Base-by-base conservation (phyloP, 2,888 invertebrate species). In the Apocheima hispidaria region DNA sequence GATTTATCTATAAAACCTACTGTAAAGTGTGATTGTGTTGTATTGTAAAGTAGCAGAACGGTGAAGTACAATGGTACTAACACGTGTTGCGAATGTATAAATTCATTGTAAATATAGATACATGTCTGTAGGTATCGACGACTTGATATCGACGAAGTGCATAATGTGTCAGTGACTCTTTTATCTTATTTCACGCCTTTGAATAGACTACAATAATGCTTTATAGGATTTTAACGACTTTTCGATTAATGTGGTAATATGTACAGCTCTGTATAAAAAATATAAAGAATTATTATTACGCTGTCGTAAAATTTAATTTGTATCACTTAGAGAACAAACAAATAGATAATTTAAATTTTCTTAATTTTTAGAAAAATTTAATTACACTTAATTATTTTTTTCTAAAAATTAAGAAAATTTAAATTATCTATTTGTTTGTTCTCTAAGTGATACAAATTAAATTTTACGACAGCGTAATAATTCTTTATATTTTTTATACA, bases 181-280 rank as follows among this genome's bases (percentile, higher is more conserved):
- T 84, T 84, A 84, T 83, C 85, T 73, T 65, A 66, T 55, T 60
- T 61, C 74, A 74, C 71, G 78, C 77, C 79, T 77, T 78, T 73
- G 69, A 73, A 73, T 71, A 74, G 70, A 65, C 62, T 60, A 68
- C 65, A 60, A 55, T 44, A 51, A 48, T 57, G 62, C 51, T 51
- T 51, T 63, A 67, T 69, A 69, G 61, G 71, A 54, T 54, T 63
- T 63, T 46, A 49, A 55, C 38, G 58, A 54, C 57, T 44, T 33
- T 49, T 28, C 35, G 33, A 49, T 53, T 21, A 62, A 49, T 14
- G 21, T 40, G 20, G 6, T 46, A 5, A n/a, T 14, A 44, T 18
- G 0, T 16, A 30, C 18, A 28, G 12, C 20, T 10, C 10, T 21
- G 21, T 4, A 10, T 21, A 12, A 40, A 12, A 20, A 4, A 20